A percentile compares a stretch with the other conserved stretches of the same genome.
Conservation (phyloP, 2,797 vertebrate species). For the Schizopygopsis pylzovi region DNA sequence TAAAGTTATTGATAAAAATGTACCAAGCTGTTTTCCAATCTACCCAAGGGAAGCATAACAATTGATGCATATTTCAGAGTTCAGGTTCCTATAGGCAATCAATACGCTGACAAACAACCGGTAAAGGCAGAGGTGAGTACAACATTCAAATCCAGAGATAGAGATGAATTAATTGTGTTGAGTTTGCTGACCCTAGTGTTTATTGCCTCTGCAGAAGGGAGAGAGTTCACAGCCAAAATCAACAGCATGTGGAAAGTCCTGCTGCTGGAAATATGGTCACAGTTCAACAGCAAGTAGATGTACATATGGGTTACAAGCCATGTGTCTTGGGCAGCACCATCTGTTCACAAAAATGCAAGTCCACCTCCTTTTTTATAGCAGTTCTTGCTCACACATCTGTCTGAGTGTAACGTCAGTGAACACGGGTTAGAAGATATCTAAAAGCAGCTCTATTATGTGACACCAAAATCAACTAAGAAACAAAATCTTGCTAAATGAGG, state of each 20-base stretch:
- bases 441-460: neutral
- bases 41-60: neutral
- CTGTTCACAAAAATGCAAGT: conserved; percentile 24
- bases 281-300: conserved; percentile 21
- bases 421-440: conserved; percentile 10
- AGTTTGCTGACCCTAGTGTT: conserved; percentile 22
- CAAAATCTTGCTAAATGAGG: neutral
- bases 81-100: conserved; percentile 1
- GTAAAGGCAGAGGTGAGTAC: conserved; percentile 13
- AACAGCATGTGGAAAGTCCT: conserved; percentile 25
- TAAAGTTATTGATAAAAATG: neutral
- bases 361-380: conserved; percentile 1
- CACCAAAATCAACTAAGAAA: neutral
- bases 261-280: conserved; percentile 33
- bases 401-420: neutral
- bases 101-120: neutral
- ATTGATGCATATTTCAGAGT: conserved; percentile 6
- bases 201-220: conserved; percentile 32
- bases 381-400: conserved; percentile 18
- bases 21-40: neutral
- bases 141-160: conserved; percentile 13
- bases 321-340: conserved; percentile 34
- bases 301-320: conserved; percentile 42
- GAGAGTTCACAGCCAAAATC: conserved; percentile 14
- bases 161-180: conserved; percentile 9